A percentile compares a stretch with the other conserved stretches of the same genome.
These are phyloP conservation scores for Onychostruthus taczanowskii DNA, from an alignment of 2,113 vertebrate species.

Conservation along the genomic window DNA sequence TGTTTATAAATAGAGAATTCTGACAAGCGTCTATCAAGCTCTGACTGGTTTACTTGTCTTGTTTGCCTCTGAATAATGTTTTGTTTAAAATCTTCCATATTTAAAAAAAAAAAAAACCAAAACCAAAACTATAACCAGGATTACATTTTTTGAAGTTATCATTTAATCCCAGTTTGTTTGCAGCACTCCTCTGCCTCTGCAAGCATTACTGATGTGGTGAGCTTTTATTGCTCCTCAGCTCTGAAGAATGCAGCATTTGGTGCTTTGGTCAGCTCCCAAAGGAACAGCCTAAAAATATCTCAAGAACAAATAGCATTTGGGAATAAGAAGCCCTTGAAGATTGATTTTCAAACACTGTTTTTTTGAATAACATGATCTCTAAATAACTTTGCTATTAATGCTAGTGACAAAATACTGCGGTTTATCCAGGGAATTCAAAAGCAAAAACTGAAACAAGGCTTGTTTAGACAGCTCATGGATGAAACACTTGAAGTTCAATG, in stretches of 20 bases:
- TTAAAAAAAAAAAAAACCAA: background rate
- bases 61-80: background rate
- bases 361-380: background rate
- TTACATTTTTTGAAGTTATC: background rate
- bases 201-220: background rate
- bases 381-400: background rate
- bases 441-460: background rate
- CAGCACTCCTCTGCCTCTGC: background rate
- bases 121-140: accelerated
- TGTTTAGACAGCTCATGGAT: background rate
- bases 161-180: background rate
- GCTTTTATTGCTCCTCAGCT: background rate
- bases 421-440: conserved; percentile 1
- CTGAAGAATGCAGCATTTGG: background rate
- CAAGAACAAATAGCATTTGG: background rate
- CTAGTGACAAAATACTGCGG: background rate
- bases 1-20: background rate
- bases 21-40: accelerated
- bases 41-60: background rate
- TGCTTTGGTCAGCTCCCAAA: background rate
- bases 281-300: conserved; percentile 25
- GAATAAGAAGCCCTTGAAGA: background rate
- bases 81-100: background rate
- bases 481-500: background rate
- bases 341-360: background rate